Conservation (phyloP, 2,888 invertebrate species). For the Hesperia comma region DNA sequence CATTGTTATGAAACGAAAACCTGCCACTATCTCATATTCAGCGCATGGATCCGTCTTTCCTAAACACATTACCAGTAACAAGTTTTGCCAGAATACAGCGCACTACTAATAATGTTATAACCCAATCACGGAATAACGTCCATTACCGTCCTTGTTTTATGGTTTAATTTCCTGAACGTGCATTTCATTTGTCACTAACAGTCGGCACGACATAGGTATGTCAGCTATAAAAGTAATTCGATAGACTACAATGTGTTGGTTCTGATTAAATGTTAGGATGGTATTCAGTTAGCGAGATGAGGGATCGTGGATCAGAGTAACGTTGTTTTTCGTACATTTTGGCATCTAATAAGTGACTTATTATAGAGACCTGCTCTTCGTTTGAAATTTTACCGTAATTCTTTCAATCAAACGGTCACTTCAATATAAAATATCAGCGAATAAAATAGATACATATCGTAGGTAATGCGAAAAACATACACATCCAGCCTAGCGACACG, state of each 20-base stretch:
- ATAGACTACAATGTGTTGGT: slow-evolving; percentile 58
- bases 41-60: slow-evolving; percentile 1
- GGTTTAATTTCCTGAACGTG: slow-evolving; percentile 79
- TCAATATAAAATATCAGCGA: too few relatives aligned
- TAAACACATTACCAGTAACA: slow-evolving; percentile 9
- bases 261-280: slow-evolving; percentile 55
- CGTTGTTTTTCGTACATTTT: too few relatives aligned
- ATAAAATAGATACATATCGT: too few relatives aligned
- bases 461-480: too few relatives aligned
- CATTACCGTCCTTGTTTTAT: slow-evolving; percentile 67
- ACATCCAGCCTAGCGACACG: too few relatives aligned
- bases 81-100: slow-evolving; percentile 14
- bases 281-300: slow-evolving; percentile 6
- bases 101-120: slow-evolving; percentile 33
- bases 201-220: slow-evolving; percentile 57
- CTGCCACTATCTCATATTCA: slow-evolving; percentile 1
- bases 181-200: slow-evolving; percentile 62
- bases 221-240: slow-evolving; percentile 61
- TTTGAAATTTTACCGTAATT: too few relatives aligned
- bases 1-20: too few relatives aligned
- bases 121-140: slow-evolving; percentile 51
- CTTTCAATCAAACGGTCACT: too few relatives aligned
- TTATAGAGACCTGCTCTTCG: too few relatives aligned
- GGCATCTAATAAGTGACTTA: too few relatives aligned
- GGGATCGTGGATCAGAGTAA: not conserved